These are phyloP conservation scores for Ypsolopha sequella DNA, from an alignment of 2,888 invertebrate species.

Conservation along the genomic window DNA sequence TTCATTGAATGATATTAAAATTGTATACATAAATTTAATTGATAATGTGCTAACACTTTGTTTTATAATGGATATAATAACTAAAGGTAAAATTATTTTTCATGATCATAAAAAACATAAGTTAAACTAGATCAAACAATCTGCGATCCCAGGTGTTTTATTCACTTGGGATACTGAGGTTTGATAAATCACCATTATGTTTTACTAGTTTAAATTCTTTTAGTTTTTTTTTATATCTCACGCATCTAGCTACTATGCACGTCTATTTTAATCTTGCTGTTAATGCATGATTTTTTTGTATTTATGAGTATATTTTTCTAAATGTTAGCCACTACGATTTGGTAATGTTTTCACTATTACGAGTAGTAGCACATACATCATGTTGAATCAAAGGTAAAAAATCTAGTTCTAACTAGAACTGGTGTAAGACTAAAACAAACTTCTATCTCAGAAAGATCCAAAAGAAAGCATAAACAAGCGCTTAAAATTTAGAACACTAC, in stretches of 20 bases:
- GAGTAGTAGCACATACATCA: conserved; percentile 60
- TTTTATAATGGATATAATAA: conserved; percentile 51
- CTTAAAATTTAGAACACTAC: conserved; percentile 24
- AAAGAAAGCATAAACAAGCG: conserved; percentile 26
- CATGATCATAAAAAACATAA: conserved; percentile 52
- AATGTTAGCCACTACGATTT: conserved; percentile 48
- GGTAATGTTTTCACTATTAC: conserved; percentile 36
- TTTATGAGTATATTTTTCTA: conserved; percentile 45
- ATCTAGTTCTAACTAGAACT: conserved; percentile 41
- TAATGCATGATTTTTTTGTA: conserved; percentile 57
- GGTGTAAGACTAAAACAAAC: conserved; percentile 54
- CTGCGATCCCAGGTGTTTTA: conserved; percentile 22
- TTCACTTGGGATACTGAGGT: neutral
- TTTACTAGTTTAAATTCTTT: conserved; percentile 41
- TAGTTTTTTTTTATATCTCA: conserved; percentile 52
- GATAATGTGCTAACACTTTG: conserved; percentile 55
- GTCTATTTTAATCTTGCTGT: conserved; percentile 63
- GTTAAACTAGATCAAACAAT: conserved; percentile 32
- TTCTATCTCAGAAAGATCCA: conserved; percentile 12
- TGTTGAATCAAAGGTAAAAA: conserved; percentile 45
- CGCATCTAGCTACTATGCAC: conserved; percentile 67
- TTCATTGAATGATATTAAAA: conserved; percentile 52
- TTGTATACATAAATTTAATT: conserved; percentile 41
- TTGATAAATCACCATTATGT: conserved; percentile 18
- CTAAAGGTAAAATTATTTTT: conserved; percentile 49